Evolutionary conservation across 2,888 invertebrate genomes (phyloP), one percentile per base, ranked within the genome.

Genomic region (Eupithecia vulgata): DNA sequence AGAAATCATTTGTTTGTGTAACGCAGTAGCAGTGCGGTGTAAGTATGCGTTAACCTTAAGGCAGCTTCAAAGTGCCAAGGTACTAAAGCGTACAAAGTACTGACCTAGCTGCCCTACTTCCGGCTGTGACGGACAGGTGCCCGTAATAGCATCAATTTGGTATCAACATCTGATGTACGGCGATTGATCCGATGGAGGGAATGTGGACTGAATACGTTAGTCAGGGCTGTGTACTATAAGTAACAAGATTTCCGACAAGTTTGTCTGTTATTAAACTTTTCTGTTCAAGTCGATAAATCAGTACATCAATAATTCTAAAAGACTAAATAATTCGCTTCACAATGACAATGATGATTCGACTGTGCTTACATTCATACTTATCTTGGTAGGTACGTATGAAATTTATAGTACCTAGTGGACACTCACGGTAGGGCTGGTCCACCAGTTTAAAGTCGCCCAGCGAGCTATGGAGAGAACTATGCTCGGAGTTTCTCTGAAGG

Each of bases 131-230:
- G 42, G 71, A 67, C 75, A 75, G 75, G 70, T 75, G 75, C 40
- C 21, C 4, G 48, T 75, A 72, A 75, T 75, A 57, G 70, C 65
- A 69, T 67, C 72, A 72, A 72, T 75, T 75, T 70, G 40, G 65
- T 68, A 71, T 73, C 73, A 70, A 70, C 72, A 68, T 70, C 71
- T 72, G 72, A 72, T 68, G 68, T 70, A 75, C 68, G 59, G 70
- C 72, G 45, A 64, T 70, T 70, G 75, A 72, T 75, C 67, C 42
- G 42, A 69, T 65, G 45, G 74, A 25, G 10, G 30, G 65, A 52
- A 69, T 67, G 69, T 62, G 71, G n/a, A 52, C 66, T 66, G 67
- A 74, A 74, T 74, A 69, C 71, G 67, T 74, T 65, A 67, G 5
- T 71, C 59, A 45, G 13, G 40, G 25, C 57, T 52, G 48, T 10